Percentiles rank a stretch among this genome's conserved stretches.
phyloP scores from a whole-genome alignment of 2,888 invertebrate species.

The Meta bourneti region DNA sequence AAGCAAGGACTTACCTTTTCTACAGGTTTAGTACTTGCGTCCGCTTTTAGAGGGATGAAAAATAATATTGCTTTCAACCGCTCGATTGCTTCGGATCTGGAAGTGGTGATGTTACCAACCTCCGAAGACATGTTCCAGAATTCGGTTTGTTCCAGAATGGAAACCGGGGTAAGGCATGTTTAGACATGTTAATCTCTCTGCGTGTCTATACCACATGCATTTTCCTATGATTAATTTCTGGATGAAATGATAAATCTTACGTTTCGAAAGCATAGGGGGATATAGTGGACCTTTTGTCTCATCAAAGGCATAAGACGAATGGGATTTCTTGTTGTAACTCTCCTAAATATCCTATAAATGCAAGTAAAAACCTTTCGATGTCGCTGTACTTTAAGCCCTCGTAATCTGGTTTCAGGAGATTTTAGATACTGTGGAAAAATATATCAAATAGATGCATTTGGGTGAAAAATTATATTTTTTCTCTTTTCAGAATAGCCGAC shows the following conservation, averaged over 20 bases:
- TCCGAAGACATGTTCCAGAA: background rate
- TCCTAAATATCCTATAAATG: no score
- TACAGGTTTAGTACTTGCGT: background rate
- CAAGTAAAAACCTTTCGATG: no score
- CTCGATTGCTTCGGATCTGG: background rate
- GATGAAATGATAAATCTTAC: background rate
- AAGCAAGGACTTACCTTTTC: background rate
- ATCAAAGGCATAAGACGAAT: no score
- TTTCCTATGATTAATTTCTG: background rate
- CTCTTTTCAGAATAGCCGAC: no score
- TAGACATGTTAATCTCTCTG: background rate
- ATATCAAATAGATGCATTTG: no score
- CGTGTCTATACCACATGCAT: background rate
- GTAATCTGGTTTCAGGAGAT: no score
- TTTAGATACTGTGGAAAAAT: no score
- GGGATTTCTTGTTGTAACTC: no score
- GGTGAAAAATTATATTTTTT: no score
- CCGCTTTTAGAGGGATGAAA: background rate
- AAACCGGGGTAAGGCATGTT: background rate
- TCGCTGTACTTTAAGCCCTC: no score
- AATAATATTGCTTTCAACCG: background rate
- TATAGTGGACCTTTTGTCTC: no score
- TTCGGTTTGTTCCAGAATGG: background rate
- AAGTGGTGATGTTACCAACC: background rate
- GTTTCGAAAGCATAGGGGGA: no score